Conservation (phyloP, 2,888 invertebrate genomes). For the Synergus umbraculus region DNA sequence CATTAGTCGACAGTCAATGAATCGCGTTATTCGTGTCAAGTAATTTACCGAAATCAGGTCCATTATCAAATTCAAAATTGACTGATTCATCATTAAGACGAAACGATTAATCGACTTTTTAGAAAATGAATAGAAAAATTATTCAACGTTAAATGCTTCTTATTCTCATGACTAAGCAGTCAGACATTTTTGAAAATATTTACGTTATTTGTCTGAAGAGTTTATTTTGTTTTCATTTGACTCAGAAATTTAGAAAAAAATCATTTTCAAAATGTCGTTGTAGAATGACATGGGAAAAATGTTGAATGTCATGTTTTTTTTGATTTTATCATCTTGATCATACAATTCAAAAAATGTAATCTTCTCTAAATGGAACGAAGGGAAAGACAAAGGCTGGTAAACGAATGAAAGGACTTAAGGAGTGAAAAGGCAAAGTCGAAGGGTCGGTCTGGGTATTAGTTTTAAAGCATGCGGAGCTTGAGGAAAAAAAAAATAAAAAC, state of each 20-base stretch:
- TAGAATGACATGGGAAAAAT: background rate
- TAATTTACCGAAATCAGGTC: constrained; percentile 29
- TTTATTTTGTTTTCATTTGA: background rate
- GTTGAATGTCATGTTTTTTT: background rate
- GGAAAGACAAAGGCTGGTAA: background rate
- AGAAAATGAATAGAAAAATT: background rate
- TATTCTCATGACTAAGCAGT: background rate
- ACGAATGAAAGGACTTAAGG: constrained; percentile 3
- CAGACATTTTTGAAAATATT: background rate
- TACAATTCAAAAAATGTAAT: constrained; percentile 2
- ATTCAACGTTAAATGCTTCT: background rate
- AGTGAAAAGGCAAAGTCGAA: constrained; percentile 29
- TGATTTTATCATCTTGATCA: background rate
- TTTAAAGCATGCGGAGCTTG: constrained; percentile 59
- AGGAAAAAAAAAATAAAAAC: background rate
- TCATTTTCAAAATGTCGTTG: background rate
- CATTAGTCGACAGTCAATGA: constrained; percentile 24
- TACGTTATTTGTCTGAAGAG: background rate
- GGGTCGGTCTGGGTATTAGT: constrained; percentile 58
- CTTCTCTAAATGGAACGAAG: background rate
- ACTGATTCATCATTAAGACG: background rate
- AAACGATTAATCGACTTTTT: background rate
- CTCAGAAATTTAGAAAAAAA: background rate
- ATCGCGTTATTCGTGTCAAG: constrained; percentile 24
- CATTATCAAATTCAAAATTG: constrained; percentile 18